Evolutionary conservation across 92 coral and sea anemone species (phyloP), one percentile per base, ranked within the genome.

Genomic region (Pocillopora grandis): DNA sequence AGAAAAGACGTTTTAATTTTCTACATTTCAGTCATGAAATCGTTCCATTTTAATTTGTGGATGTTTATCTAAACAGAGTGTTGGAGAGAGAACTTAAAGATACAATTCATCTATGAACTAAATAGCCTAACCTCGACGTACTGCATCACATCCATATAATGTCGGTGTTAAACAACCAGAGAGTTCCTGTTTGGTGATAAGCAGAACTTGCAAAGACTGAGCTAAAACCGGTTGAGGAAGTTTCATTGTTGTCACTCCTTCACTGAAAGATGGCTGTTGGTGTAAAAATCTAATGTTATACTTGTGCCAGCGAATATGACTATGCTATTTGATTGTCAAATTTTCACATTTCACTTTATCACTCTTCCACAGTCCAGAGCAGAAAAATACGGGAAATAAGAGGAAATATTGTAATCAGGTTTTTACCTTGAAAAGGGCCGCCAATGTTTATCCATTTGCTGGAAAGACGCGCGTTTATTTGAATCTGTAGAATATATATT

Each of bases 91-190:
- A 59, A 7, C 3, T 6, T 23, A 27, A 12, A 37, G 23, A 27
- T 27, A 27, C 31, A 27, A 27, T 27, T 27, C 31, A 27, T 27
- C 31, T 27, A 27, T 27, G 18, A 17, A 35, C 1, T 2, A 70
- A 13, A 14, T 37, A 64, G 0, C 6, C 62, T 48, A 57, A 81
- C 85, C 85, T 36, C 70, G 2, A 4, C 56, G 76, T 59, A 81
- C 21, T 59, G 52, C 52, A 1, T 42, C 61, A 37, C 85, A 81
- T 0, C 85, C 85, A 36, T 81, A 71, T 9, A 81, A 35, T 59
- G 60, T 76, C 1, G 77, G 69, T 81, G 42, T 70, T 10, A 70
- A 33, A 31, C 85, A 81, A 35, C 59, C 31, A 2, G 58, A 14
- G 13, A 2, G 20, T 13, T 8, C 6, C 3, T 2, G 11, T 0